Base-by-base conservation (phyloP, 2,888 invertebrate species). In the Cephus pulcher region DNA sequence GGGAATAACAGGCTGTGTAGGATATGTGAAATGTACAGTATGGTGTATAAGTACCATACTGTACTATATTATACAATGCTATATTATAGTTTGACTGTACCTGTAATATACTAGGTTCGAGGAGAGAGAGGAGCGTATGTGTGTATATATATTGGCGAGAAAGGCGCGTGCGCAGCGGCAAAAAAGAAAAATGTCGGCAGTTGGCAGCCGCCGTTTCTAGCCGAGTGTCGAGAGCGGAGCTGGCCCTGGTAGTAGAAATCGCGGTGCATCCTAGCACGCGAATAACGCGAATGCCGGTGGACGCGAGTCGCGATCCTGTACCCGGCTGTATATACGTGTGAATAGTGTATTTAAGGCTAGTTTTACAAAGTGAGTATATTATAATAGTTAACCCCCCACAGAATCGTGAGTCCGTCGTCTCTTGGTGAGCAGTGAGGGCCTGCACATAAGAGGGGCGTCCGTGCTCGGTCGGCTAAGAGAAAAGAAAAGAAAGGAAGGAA, bases 261-360 rank as follows among this genome's bases (percentile, higher is more conserved):
- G 86, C 85, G 85, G 86, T 89, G 87, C 87, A 87, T 87, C 87
- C 85, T 86, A 85, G 88, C 88, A 87, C 88, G 87, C 88, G 88
- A 88, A 88, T 86, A 85, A 85, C 87, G 88, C 88, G 86, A 87
- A 88, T 83, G 89, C 87, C 88, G 89, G 87, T 85, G 85, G 87
- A 87, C 85, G 87, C 88, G 87, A 83, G 81, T 86, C 82, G 79
- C 80, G 84, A 83, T 83, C 82, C 84, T 83, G 83, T 84, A 83
- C 83, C 84, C 82, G 80, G 83, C 83, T 89, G 89, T 89, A 89
- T 82, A 89, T 89, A 89, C 82, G 82, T 89, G 89, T 89, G 89
- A 88, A 89, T 89, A 89, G 88, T 89, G 86, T 88, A 88, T 89
- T 88, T 88, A 87, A 87, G 82, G 81, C 75, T 82, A 86, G 85